Conservation (phyloP, 2,888 invertebrate species). For the Myopa testacea region DNA sequence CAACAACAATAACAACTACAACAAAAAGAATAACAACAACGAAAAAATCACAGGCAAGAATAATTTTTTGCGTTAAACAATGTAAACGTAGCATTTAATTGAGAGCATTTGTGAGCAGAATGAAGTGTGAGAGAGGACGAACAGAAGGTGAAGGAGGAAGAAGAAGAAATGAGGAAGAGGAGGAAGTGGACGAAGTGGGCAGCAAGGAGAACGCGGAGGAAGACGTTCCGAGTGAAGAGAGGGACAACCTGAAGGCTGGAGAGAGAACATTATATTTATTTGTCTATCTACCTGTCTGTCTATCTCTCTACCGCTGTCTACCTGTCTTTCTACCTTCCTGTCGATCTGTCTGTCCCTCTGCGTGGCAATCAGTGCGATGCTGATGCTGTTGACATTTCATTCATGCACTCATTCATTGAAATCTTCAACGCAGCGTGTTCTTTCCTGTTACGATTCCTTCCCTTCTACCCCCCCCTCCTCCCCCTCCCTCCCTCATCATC, state of each 20-base stretch:
- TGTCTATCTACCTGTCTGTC: too few species aligned
- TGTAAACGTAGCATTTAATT: conserved; percentile 2
- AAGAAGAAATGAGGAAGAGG: not conserved
- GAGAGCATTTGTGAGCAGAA: not conserved
- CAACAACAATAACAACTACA: not conserved
- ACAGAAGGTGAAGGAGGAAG: not conserved
- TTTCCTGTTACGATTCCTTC: not conserved
- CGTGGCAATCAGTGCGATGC: not conserved
- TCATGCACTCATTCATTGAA: not conserved
- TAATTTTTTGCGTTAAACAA: not conserved
- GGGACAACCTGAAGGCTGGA: too few species aligned
- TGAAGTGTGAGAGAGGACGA: not conserved
- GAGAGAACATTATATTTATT: too few species aligned
- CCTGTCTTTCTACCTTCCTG: not conserved
- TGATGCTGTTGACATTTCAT: not conserved
- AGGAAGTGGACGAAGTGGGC: not conserved
- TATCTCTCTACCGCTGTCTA: not conserved
- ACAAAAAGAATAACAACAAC: not conserved
- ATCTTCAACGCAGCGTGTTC: not conserved
- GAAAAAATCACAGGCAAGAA: conserved; percentile 6
- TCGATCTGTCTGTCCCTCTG: not conserved
- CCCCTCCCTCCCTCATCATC: not conserved
- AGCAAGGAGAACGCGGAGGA: not conserved
- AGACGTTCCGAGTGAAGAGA: not conserved
- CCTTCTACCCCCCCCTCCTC: not conserved